Evolutionary conservation across 1,140 invertebrate species (phyloP).

Genomic region (Lucilia cuprina): DNA sequence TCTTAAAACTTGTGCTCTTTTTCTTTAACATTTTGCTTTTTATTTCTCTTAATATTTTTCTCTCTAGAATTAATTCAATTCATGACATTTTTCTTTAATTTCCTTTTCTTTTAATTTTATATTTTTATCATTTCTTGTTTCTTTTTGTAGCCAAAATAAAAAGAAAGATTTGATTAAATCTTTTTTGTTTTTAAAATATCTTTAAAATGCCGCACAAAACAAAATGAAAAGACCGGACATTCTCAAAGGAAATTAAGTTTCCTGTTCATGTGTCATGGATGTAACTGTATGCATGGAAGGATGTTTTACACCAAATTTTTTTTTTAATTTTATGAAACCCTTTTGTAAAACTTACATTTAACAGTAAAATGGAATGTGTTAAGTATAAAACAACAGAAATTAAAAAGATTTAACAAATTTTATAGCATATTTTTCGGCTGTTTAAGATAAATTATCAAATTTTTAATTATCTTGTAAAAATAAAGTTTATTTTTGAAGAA

Average conservation of each 20-base stretch:
- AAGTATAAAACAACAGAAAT: too few relatives aligned
- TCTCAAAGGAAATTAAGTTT: constrained; percentile 33
- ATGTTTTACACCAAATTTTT: too few relatives aligned
- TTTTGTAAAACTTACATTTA: too few relatives aligned
- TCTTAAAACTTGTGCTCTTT: not conserved
- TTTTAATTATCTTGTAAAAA: too few relatives aligned
- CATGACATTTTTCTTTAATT: not conserved
- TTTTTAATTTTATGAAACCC: too few relatives aligned
- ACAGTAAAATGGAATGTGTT: too few relatives aligned
- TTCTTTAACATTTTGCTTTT: not conserved
- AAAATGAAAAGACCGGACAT: constrained; percentile 4
- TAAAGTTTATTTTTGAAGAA: too few relatives aligned
- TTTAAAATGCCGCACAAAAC: not conserved
- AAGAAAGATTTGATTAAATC: not conserved
- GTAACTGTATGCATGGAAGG: not conserved
- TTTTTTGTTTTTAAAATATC: not conserved
- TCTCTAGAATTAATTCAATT: not conserved
- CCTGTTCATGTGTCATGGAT: not conserved
- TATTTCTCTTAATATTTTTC: not conserved
- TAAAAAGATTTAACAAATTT: too few relatives aligned
- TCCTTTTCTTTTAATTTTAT: not conserved
- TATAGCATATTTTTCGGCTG: too few relatives aligned
- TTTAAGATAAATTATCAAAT: too few relatives aligned
- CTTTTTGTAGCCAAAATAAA: not conserved
- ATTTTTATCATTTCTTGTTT: not conserved